Evolutionary conservation across 1,140 invertebrate genomes (phyloP).

Genomic region (Reticulitermes speratus): DNA sequence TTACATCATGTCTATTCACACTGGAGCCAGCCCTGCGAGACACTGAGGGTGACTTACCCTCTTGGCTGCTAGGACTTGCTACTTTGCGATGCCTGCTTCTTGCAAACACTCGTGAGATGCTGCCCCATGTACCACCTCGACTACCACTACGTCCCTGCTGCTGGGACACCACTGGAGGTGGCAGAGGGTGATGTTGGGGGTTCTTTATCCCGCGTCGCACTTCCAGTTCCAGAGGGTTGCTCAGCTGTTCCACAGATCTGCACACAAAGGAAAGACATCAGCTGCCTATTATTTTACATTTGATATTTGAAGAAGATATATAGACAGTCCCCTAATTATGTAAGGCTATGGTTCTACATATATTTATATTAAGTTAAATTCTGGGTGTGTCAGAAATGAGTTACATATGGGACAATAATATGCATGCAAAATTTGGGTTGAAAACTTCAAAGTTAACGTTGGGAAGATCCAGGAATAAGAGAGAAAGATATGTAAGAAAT

Average conservation of each 20-base stretch:
- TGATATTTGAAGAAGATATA: too few relatives aligned
- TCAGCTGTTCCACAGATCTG: constrained; percentile 64
- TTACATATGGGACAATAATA: too few relatives aligned
- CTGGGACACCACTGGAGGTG: constrained; percentile 25
- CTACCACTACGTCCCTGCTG: constrained; percentile 51
- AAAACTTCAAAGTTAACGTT: too few relatives aligned
- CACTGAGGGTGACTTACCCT: constrained; percentile 37
- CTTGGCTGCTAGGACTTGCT: constrained; percentile 42
- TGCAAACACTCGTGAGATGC: constrained; percentile 82
- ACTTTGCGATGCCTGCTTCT: constrained; percentile 75
- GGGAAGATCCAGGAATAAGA: too few relatives aligned
- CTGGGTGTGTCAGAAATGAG: too few relatives aligned
- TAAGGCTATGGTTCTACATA: too few relatives aligned
- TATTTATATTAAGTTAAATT: too few relatives aligned
- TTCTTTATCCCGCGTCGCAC: constrained; percentile 32
- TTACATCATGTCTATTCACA: background rate
- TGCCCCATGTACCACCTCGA: constrained; percentile 70
- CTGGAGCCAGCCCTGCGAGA: background rate
- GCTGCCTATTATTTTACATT: too few relatives aligned
- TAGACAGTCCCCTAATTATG: too few relatives aligned
- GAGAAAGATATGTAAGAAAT: too few relatives aligned
- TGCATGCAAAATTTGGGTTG: too few relatives aligned
- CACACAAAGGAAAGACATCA: background rate
- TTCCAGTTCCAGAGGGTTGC: constrained; percentile 61
- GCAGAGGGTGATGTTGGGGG: background rate